Base-by-base conservation (phyloP, 1,140 invertebrate genomes). In the Doryteuthis pealeii region DNA sequence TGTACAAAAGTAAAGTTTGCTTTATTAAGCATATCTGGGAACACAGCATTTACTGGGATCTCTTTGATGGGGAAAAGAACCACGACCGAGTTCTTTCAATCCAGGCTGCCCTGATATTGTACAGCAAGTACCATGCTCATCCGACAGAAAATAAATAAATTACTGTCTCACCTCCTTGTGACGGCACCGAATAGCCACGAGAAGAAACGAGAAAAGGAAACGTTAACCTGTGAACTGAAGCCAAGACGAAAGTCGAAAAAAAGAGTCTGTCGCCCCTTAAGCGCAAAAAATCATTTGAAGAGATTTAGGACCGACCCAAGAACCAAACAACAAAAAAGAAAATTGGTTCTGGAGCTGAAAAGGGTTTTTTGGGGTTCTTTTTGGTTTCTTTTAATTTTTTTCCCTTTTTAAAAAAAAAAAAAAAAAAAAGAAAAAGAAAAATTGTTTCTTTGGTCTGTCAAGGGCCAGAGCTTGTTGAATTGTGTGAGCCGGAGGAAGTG, bases 11-110 rank as follows among this genome's bases (percentile, higher is more conserved):
- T 70, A 81, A 79, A 70, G 85, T 86, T 0, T 86, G 85, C 66
- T 85, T 85, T 65, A 84, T 82, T 40, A 86, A 86, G 70, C 85
- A 86, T 45, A 75, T 86, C 18, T 86, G 85, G 85, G 85, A 86
- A 58, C 85, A 86, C 75, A 83, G 77, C 58, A 77, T 85, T 4
- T 86, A 86, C 75, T 86, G 85, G 85, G 82, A 86, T 43, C 74
- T 79, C 72, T 86, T 86, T 79, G 81, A 80, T 58, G 84, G 83
- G 0, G 81, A 78, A 33, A 85, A 83, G 58, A 85, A 85, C 76
- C 85, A 86, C 67, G 82, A 84, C 18, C 74, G 85, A 2, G 85
- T 86, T 15, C 76, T 86, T 28, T 83, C 84, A 22, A 86, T 86
- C 32, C 85, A 86, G 73, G 85, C 85, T 2, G 85, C 85, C 6